Base-by-base conservation (phyloP, 2,888 invertebrate genomes). In the Nephrotoma flavescens region DNA sequence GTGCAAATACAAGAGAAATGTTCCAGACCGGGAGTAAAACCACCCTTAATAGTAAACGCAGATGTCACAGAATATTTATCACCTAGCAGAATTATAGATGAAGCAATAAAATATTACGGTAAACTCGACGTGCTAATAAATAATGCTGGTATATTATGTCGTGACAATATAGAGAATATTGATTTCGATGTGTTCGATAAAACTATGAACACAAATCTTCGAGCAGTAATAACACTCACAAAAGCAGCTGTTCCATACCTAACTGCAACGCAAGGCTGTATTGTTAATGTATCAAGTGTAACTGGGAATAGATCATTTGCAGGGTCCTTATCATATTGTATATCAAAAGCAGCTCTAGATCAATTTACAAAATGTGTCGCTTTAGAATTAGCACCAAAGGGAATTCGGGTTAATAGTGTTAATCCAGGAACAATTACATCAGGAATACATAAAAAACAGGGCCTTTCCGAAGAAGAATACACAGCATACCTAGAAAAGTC, bases 281-380 rank as follows among this genome's bases (percentile, higher is more conserved):
- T 97, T 88, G 96, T 98, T 0, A 98, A 98, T 91, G 96, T 98
- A 0, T 97, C 97, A 3, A 97, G 97, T 90, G 96, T 98, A 0
- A 95, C 95, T 89, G 98, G 98, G 11, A 90, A 96, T 44, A 92
- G 97, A 91, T 94, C 97, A 88, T 97, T 97, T 90, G 94, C 97
- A 1, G 95, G 95, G 86, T 95, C 97, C 52, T 91, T 97, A 86
- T 95, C 97, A 1, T 98, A 98, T 90, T 95, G 95, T 89, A 95
- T 98, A 94, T 96, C 97, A 11, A 98, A 98, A 92, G 93, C 97
- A 83, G 97, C 97, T 5, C 90, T 98, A 6, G 98, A 98, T 92
- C 97, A 98, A 90, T 94, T 98, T 89, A 98, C 98, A 0, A 93
- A 95, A 90, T 97, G 97, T 90, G 92, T 95, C 4, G 97, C 98